phyloP scores from a whole-genome alignment of 2,797 vertebrate genomes.

The Trachurus trachurus region DNA sequence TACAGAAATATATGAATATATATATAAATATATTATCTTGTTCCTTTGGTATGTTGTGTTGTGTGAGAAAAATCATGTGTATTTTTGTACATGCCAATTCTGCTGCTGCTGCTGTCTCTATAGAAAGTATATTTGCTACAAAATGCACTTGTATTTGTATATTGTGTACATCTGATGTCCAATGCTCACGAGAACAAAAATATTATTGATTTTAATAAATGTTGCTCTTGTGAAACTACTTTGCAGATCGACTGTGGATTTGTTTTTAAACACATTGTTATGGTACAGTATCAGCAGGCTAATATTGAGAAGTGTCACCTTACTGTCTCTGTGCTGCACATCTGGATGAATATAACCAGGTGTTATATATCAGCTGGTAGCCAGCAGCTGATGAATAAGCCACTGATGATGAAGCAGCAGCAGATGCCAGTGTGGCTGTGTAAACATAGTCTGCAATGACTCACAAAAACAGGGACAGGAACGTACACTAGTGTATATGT shows the following conservation, averaged over 20 bases:
- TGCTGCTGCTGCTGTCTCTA: conserved; percentile 89
- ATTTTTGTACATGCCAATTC: conserved; percentile 96
- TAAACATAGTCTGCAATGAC: no score
- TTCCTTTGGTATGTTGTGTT: conserved; percentile 72
- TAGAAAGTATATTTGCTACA: conserved; percentile 84
- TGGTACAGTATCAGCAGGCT: neutral
- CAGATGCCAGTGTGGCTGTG: no score
- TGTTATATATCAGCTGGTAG: neutral
- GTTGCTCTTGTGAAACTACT: conserved; percentile 70
- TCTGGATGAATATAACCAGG: neutral
- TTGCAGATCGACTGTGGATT: neutral
- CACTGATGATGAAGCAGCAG: neutral
- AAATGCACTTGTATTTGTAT: conserved; percentile 77
- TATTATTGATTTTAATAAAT: conserved; percentile 76
- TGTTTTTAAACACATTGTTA: neutral
- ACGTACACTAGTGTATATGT: no score
- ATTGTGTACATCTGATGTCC: conserved; percentile 77
- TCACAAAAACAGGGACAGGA: no score
- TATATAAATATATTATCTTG: conserved; percentile 86
- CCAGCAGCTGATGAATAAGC: neutral
- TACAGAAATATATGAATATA: conserved; percentile 87
- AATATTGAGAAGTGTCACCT: neutral
- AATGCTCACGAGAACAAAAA: conserved; percentile 63
- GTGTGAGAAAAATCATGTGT: conserved; percentile 89
- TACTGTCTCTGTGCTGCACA: neutral